Evolutionary conservation across 2,888 invertebrate species (phyloP).

Genomic region (Ennomos quercinarius): DNA sequence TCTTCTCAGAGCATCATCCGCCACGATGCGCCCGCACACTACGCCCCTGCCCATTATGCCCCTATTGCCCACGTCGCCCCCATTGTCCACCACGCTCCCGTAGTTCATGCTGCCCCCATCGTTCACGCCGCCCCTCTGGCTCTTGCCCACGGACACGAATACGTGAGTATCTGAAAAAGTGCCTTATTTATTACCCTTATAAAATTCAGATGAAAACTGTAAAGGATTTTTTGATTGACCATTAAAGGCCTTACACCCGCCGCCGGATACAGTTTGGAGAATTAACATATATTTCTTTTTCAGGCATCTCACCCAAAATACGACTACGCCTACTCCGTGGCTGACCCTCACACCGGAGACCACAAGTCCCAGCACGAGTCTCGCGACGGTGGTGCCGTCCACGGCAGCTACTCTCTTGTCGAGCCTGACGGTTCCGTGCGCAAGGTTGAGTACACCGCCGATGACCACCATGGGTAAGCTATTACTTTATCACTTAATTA

Average conservation of each 20-base stretch:
- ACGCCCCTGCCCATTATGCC: constrained; percentile 64
- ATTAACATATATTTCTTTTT: constrained; percentile 12
- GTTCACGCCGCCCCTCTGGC: constrained; percentile 61
- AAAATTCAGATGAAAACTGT: too few species aligned
- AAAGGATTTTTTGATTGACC: too few species aligned
- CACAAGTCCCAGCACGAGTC: constrained; percentile 87
- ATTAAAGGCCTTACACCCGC: too few species aligned
- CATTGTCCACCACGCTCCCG: constrained; percentile 65
- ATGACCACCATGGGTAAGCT: constrained; percentile 85
- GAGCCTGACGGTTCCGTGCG: constrained; percentile 87
- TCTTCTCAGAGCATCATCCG: constrained; percentile 83
- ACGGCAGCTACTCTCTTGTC: constrained; percentile 87
- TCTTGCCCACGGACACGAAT: constrained; percentile 65
- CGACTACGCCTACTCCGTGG: constrained; percentile 86
- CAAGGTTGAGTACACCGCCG: constrained; percentile 87
- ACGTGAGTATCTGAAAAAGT: constrained; percentile 58
- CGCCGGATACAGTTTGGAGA: too few species aligned
- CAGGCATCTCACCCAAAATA: constrained; percentile 85
- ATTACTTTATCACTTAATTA: constrained; percentile 4
- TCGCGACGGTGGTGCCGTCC: constrained; percentile 87
- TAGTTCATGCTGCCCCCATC: constrained; percentile 63
- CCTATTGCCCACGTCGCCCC: constrained; percentile 63
- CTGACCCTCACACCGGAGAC: constrained; percentile 87
- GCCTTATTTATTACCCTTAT: too few species aligned
- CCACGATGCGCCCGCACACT: constrained; percentile 73